These are phyloP conservation scores for Tricholaema leucomelas DNA, from an alignment of 2,113 vertebrate genomes.

Conservation along the genomic window DNA sequence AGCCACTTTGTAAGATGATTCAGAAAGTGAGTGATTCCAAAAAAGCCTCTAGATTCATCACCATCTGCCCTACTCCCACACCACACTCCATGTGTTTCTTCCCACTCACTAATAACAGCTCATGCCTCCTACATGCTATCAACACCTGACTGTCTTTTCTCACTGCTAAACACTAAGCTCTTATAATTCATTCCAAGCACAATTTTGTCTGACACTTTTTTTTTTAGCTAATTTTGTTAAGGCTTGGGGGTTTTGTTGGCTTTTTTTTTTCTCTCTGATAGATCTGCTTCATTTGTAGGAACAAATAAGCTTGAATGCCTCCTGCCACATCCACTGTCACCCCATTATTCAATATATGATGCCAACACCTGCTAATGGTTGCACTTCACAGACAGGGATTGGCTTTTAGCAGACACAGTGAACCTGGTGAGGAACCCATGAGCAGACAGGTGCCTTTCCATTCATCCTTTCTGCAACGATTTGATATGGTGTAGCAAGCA, in stretches of 20 bases:
- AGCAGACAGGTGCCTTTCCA: not conserved
- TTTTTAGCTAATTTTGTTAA: slow-evolving; percentile 55
- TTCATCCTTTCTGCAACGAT: not conserved
- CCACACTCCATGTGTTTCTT: slow-evolving; percentile 29
- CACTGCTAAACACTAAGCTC: not conserved
- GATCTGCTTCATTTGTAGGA: not conserved
- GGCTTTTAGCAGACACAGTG: not conserved
- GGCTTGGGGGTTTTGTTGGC: not conserved
- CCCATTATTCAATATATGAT: not conserved
- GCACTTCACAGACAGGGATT: not conserved
- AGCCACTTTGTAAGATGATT: slow-evolving; percentile 12
- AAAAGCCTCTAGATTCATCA: slow-evolving; percentile 53
- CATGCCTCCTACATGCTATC: slow-evolving; percentile 52
- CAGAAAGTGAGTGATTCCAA: slow-evolving; percentile 43
- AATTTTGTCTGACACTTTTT: slow-evolving; percentile 64
- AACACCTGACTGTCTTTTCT: slow-evolving; percentile 54
- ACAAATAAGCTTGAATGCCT: slow-evolving; percentile 10
- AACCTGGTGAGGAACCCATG: not conserved
- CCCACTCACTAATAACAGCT: slow-evolving; percentile 37
- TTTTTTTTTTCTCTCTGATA: not conserved
- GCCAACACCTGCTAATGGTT: not conserved
- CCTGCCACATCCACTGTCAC: slow-evolving; percentile 9
- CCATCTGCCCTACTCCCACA: slow-evolving; percentile 56
- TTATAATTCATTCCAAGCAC: slow-evolving; percentile 48
- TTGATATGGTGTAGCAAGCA: not conserved